A percentile compares a stretch with the other conserved stretches of the same genome.
These are phyloP conservation scores for Calidris pygmaea DNA, from an alignment of 2,113 vertebrate genomes.

Conservation along the genomic window DNA sequence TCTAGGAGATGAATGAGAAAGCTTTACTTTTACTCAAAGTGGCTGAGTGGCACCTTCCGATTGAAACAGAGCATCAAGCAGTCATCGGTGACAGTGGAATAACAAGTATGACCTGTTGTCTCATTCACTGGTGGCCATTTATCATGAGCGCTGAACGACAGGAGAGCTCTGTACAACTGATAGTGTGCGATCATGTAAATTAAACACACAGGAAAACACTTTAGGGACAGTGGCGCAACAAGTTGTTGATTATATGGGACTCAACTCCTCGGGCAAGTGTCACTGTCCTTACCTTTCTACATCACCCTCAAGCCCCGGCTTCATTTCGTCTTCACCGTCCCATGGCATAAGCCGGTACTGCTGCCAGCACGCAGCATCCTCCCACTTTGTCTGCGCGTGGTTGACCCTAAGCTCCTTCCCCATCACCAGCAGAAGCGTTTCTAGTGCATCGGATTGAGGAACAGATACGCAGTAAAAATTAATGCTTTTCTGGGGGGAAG, in stretches of 20 bases:
- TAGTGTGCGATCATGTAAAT: accelerated
- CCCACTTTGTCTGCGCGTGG: accelerated
- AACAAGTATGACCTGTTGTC: neutral
- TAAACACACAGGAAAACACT: neutral
- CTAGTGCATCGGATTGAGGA: neutral
- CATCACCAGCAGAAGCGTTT: neutral
- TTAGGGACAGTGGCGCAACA: neutral
- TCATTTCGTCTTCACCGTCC: neutral
- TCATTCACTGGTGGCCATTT: neutral
- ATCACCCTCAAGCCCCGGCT: neutral
- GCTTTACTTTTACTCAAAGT: neutral
- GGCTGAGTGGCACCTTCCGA: neutral
- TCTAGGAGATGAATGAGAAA: neutral
- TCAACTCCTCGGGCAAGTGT: accelerated
- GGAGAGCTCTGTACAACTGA: neutral
- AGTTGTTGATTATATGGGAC: neutral
- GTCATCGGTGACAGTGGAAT: accelerated
- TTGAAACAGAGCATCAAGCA: neutral
- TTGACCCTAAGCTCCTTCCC: neutral
- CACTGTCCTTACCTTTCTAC: neutral
- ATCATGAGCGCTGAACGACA: accelerated
- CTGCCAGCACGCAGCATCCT: neutral
- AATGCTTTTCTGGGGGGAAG: accelerated
- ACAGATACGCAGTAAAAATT: neutral
- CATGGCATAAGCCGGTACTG: neutral